Conservation (phyloP, 2,113 vertebrate species). For the Microcebus ravelobensis region DNA sequence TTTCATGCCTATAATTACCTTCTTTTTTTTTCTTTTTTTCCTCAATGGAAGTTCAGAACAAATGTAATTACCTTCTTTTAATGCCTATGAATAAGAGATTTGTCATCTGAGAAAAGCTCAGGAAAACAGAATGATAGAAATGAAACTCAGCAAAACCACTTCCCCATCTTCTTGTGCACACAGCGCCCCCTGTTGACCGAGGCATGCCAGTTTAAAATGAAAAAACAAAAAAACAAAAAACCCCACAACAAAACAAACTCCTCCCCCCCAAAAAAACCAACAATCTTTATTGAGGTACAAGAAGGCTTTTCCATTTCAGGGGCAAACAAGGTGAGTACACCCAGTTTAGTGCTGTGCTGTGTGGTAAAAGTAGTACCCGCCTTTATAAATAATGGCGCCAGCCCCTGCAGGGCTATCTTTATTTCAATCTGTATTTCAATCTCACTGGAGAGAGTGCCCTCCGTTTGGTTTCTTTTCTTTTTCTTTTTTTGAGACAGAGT, state of each 20-base stretch:
- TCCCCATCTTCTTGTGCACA: background rate
- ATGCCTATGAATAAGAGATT: slow-evolving; percentile 20
- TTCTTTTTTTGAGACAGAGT: too few relatives aligned
- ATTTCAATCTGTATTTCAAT: background rate
- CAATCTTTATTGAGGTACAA: background rate
- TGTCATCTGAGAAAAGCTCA: slow-evolving; percentile 36
- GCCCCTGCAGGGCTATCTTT: background rate
- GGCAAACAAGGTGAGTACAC: background rate
- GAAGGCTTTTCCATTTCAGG: slow-evolving; percentile 11
- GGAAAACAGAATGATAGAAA: background rate
- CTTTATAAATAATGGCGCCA: background rate
- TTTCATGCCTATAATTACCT: background rate
- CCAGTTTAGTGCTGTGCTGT: background rate
- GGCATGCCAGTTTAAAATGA: background rate
- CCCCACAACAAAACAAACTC: too few relatives aligned
- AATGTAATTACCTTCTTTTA: slow-evolving; percentile 43
- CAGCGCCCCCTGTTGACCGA: slow-evolving; percentile 49
- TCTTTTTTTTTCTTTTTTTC: too few relatives aligned
- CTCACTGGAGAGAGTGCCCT: background rate
- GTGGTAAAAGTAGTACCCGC: background rate
- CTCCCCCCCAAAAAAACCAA: too few relatives aligned
- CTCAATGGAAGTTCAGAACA: too few relatives aligned
- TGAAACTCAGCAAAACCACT: slow-evolving; percentile 27
- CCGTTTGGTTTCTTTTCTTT: background rate
- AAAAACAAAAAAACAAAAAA: background rate